Evolutionary conservation across 64 coral and sea anemone species (phyloP), one percentile per base, ranked within the genome.

Genomic region (Dendronephthya gigantea): DNA sequence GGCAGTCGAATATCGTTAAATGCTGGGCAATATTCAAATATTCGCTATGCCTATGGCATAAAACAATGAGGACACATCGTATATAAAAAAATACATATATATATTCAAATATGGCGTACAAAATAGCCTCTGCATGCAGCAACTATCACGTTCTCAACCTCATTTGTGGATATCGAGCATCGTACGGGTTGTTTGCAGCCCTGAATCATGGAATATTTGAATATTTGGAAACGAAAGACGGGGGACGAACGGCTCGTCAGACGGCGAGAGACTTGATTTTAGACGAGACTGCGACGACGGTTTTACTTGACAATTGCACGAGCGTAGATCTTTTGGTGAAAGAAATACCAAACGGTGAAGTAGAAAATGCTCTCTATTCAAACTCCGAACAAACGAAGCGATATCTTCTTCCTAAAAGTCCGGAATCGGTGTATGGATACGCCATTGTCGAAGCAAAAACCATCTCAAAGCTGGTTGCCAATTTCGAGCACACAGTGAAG

Each of bases 341-440:
- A 11, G 41, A 45, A 45, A 45, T 45, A 45, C 41, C 41, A 11
- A 45, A 11, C 41, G 82, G 82, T 0, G 43, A 83, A 29, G 43
- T 83, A 39, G 39, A 83, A 39, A 83, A 83, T 13, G 50, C 30
- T 36, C 49, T 85, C 30, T 58, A 85, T 85, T 85, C 84, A 35
- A 85, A 85, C 25, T 22, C 84, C 29, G 84, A 85, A 31, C 84
- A 85, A 55, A 85, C 49, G 25, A 85, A 85, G 28, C 84, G 84
- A 65, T 85, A 59, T 85, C 84, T 85, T 85, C 84, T 85, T 50
- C 84, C 7, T 0, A 85, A 85, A 34, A 85, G 84, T 25, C 33
- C 84, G 14, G 35, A 85, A 34, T 85, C 51, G 3, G 27, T 85
- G 9, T 62, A 12, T 58, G 6, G 33, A 35, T 65, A 85, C 84